Conservation (phyloP, 2,888 invertebrate species). For the Cepaea hortensis region DNA sequence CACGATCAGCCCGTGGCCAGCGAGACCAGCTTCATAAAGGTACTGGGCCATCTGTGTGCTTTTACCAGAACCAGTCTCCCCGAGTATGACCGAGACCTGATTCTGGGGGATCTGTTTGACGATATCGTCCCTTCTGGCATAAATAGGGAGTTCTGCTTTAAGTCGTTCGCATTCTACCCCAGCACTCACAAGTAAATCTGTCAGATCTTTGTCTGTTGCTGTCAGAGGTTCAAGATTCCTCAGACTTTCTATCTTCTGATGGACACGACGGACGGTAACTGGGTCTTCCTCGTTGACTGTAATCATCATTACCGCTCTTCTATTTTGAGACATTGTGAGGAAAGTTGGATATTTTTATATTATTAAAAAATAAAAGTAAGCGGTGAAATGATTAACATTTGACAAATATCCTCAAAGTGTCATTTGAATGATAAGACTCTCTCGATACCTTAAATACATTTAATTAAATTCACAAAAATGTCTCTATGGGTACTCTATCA, state of each 20-base stretch:
- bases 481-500: too few species aligned
- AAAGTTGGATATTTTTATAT: too few species aligned
- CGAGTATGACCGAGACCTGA: constrained; percentile 71
- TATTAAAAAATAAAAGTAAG: too few species aligned
- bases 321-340: too few species aligned
- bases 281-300: too few species aligned
- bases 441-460: too few species aligned
- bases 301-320: too few species aligned
- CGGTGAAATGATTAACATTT: too few species aligned
- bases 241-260: constrained; percentile 49
- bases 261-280: neutral
- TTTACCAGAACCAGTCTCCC: constrained; percentile 76
- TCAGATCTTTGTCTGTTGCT: constrained; percentile 39
- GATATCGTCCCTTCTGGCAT: constrained; percentile 66
- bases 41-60: constrained; percentile 76
- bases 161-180: constrained; percentile 64
- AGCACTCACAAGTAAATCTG: constrained; percentile 55
- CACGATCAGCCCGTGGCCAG: constrained; percentile 63
- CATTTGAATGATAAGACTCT: too few species aligned
- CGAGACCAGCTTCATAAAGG: constrained; percentile 66
- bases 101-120: constrained; percentile 60
- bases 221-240: constrained; percentile 13
- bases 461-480: too few species aligned
- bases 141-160: constrained; percentile 68
- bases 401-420: too few species aligned